A percentile compares a stretch with the other conserved stretches of the same genome.
These are phyloP conservation scores for Paedocypris sp. DNA, from an alignment of 2,113 vertebrate species.

Conservation along the genomic window DNA sequence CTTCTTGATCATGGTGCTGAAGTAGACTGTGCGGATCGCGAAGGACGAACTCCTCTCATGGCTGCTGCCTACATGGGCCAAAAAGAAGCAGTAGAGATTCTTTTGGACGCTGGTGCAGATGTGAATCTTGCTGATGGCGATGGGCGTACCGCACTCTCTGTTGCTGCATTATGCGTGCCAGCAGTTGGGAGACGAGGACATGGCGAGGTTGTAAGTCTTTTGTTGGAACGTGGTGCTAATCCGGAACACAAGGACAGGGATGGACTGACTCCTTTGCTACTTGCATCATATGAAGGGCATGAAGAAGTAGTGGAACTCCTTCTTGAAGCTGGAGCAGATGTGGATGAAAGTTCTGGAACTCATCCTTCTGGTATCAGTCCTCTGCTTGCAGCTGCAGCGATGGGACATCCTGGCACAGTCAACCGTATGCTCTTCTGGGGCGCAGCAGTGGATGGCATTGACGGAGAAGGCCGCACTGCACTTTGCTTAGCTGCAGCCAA, in stretches of 20 bases:
- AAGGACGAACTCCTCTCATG: conserved; percentile 64
- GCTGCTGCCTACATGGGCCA: conserved; percentile 72
- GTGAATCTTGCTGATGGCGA: conserved; percentile 58
- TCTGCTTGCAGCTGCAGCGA: conserved; percentile 62
- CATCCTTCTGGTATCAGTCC: conserved; percentile 50
- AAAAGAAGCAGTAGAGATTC: conserved; percentile 52
- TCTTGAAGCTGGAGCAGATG: conserved; percentile 65
- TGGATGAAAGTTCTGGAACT: conserved; percentile 57
- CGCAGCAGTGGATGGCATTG: conserved; percentile 60
- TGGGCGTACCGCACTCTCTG: conserved; percentile 62
- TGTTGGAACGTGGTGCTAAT: conserved; percentile 61
- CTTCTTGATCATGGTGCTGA: conserved; percentile 53
- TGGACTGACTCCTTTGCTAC: conserved; percentile 64
- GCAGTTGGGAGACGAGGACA: conserved; percentile 49
- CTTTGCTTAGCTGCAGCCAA: conserved; percentile 62
- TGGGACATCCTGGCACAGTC: conserved; percentile 62
- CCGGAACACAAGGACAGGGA: conserved; percentile 61
- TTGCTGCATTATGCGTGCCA: conserved; percentile 64
- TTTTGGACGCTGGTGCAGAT: conserved; percentile 53
- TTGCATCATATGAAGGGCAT: conserved; percentile 66
- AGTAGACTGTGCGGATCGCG: conserved; percentile 55
- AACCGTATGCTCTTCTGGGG: conserved; percentile 66
- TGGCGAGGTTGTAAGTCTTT: conserved; percentile 52
- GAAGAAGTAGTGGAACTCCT: conserved; percentile 63
- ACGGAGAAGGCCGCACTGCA: conserved; percentile 64